These are phyloP conservation scores for Tetraodon nigroviridis DNA, from an alignment of 2,113 vertebrate species.

Conservation along the genomic window DNA sequence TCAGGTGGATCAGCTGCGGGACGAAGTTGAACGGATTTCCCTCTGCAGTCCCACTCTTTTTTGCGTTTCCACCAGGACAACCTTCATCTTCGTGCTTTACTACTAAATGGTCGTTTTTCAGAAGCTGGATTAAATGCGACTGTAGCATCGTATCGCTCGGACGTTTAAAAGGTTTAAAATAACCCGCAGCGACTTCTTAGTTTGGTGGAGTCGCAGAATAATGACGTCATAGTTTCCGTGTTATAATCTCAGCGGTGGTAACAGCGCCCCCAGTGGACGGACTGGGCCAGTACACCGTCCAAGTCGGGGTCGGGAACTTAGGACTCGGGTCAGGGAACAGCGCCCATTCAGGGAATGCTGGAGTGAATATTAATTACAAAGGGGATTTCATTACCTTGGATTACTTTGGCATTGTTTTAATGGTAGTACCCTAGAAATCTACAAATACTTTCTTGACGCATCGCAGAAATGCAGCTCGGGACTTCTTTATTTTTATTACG, in stretches of 20 bases:
- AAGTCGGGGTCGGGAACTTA: too few relatives aligned
- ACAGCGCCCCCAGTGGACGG: conserved; percentile 3
- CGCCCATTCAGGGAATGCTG: too few relatives aligned
- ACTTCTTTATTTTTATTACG: neutral
- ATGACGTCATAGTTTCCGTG: conserved; percentile 9
- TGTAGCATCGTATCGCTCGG: conserved; percentile 55
- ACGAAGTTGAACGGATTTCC: conserved; percentile 65
- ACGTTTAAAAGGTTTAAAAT: neutral
- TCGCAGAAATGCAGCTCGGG: neutral
- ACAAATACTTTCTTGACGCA: too few relatives aligned
- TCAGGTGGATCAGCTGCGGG: conserved; percentile 63
- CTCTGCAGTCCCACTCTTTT: neutral
- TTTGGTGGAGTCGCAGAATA: conserved; percentile 25
- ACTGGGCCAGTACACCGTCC: neutral
- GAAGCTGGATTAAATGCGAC: conserved; percentile 9
- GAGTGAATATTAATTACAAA: too few relatives aligned
- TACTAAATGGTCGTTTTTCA: neutral
- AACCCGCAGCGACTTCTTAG: neutral
- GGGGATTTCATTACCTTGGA: too few relatives aligned
- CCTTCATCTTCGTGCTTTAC: neutral
- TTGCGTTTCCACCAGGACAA: neutral
- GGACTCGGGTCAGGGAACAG: too few relatives aligned
- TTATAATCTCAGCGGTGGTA: neutral
- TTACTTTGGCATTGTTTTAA: too few relatives aligned
- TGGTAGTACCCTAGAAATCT: too few relatives aligned